phyloP scores from a whole-genome alignment of 2,113 vertebrate genomes.

The Hymenochirus boettgeri region DNA sequence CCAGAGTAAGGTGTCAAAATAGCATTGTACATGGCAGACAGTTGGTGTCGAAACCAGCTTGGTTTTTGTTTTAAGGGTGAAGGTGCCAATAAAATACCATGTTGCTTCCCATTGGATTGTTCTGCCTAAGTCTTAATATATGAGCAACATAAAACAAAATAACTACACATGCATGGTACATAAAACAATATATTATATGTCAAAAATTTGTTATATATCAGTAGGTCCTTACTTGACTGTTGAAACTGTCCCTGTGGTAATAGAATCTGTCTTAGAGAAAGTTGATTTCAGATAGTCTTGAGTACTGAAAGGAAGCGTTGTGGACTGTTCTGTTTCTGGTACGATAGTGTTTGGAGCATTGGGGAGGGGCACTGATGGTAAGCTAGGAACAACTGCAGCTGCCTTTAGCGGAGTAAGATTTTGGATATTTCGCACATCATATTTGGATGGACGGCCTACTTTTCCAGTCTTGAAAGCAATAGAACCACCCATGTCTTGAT shows the following conservation, averaged over 20 bases:
- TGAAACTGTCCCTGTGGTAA: constrained; percentile 96
- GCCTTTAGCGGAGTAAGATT: constrained; percentile 82
- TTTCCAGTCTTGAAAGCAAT: constrained; percentile 98
- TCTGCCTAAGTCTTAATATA: no score
- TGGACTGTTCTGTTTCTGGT: constrained; percentile 75
- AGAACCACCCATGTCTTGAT: constrained; percentile 93
- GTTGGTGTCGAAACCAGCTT: no score
- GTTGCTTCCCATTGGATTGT: no score
- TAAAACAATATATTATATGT: neutral
- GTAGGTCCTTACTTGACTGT: constrained; percentile 88
- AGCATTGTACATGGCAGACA: no score
- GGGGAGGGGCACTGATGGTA: constrained; percentile 75
- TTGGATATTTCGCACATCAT: constrained; percentile 90
- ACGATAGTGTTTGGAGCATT: constrained; percentile 67
- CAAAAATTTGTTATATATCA: neutral
- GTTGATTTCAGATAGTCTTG: constrained; percentile 93
- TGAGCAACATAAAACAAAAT: no score
- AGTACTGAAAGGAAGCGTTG: constrained; percentile 80
- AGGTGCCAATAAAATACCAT: no score
- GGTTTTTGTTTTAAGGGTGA: no score
- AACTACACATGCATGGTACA: no score
- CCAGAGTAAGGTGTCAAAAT: no score
- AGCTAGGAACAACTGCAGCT: constrained; percentile 60
- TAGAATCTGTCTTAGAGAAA: constrained; percentile 98
- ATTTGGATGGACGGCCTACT: constrained; percentile 96